Evolutionary conservation across 2,797 vertebrate genomes (phyloP), one percentile per base, ranked within the genome.

Genomic region (Semaprochilodus insignis): DNA sequence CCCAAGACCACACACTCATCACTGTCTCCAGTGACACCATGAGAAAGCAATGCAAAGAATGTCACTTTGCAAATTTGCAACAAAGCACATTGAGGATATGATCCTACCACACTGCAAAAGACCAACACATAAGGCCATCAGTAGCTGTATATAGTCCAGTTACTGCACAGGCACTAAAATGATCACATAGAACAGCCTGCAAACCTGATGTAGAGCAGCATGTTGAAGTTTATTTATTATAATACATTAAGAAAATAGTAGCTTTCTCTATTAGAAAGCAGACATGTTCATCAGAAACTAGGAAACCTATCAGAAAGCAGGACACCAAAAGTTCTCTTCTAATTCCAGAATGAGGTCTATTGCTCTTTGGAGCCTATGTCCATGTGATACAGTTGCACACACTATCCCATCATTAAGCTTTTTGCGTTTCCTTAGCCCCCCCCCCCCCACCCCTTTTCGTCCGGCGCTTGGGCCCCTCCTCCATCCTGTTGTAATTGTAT

Each of bases 401-500:
- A 65, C 57, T 25, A 81, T 84, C 73, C 74, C 81, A 78, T 84
- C 60, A 86, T 85, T 87, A 87, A 77, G 57, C n/a, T 59, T 63
- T 59, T 88, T 81, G n/a, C 60, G 54, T 40, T 65, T 48, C 73
- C 23, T 74, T n/a, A 44, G 8, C 40, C 2, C 80, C 77, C 70
- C 73, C 70, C 73, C 34, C 59, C 74, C 77, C 66, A 71, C 76
- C 48, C 2, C 55, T 52, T 60, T 81, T 73, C 74, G 52, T 80
- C 69, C 44, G 63, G 79, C 70, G 59, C 74, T 76, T 54, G 71
- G 81, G 67, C 81, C 74, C 87, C 74, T 79, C 83, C 88, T 84
- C 83, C 86, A 86, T 85, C 87, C 84, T 80, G 84, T 81, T 87
- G 85, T 89, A 88, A 90, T 85, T 88, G 87, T 83, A 85, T 89